Evolutionary conservation across 2,113 vertebrate genomes (phyloP).

Genomic region (Ibidorhyncha struthersii): DNA sequence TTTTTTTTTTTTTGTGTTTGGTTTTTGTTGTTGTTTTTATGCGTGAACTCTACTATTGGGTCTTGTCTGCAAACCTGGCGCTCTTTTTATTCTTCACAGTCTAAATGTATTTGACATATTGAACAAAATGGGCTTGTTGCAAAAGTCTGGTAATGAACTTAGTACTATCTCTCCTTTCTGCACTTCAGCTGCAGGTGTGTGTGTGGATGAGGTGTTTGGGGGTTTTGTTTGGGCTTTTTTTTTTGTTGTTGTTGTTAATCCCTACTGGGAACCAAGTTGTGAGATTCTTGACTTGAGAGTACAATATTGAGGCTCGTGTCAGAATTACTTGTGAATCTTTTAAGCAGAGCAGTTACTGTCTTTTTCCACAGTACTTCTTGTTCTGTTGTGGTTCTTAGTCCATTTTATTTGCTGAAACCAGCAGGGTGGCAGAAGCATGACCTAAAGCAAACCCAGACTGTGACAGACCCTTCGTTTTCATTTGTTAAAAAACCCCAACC

Average conservation of each 20-base stretch:
- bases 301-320: not conserved
- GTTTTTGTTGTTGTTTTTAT: not conserved
- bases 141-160: not conserved
- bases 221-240: not conserved
- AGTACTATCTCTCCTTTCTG: not conserved
- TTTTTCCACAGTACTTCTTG: not conserved
- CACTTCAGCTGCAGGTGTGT: not conserved
- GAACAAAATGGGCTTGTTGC: not conserved
- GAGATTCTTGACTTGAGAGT: not conserved
- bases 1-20: not conserved
- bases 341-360: not conserved
- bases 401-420: not conserved
- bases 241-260: not conserved
- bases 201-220: not conserved
- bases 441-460: not conserved
- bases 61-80: not conserved
- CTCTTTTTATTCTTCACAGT: not conserved
- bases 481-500: not conserved
- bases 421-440: not conserved
- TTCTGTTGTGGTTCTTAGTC: not conserved
- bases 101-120: not conserved
- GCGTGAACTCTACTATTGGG: not conserved
- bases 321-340: not conserved
- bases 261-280: not conserved
- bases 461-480: not conserved